A percentile compares a stretch with the other conserved stretches of the same genome.
Conservation (phyloP, 2,113 vertebrate species). For the Entosphenus tridentatus region DNA sequence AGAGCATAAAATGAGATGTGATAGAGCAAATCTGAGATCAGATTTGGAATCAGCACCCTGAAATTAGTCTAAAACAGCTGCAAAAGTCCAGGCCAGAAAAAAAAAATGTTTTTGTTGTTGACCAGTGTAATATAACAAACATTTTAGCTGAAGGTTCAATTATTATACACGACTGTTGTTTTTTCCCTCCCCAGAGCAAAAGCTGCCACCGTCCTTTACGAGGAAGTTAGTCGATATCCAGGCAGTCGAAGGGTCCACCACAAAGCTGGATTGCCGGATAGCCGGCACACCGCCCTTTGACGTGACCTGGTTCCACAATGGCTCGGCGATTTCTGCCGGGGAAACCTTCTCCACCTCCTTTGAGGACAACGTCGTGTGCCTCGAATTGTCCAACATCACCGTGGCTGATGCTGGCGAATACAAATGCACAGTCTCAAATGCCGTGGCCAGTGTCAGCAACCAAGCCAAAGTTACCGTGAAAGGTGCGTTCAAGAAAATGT, state of each 20-base stretch:
- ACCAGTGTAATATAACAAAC: too few relatives aligned
- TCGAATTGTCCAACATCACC: slow-evolving; percentile 43
- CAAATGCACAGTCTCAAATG: slow-evolving; percentile 52
- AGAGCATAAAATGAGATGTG: too few relatives aligned
- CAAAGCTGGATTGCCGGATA: slow-evolving; percentile 64
- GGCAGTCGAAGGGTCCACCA: slow-evolving; percentile 30
- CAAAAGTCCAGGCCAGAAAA: too few relatives aligned
- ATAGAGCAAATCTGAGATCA: too few relatives aligned
- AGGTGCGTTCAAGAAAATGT: slow-evolving; percentile 39
- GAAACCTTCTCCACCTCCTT: slow-evolving; percentile 55
- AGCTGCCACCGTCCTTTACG: slow-evolving; percentile 40
- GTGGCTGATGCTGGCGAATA: slow-evolving; percentile 51
- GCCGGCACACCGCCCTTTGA: slow-evolving; percentile 66
- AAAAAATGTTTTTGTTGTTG: too few relatives aligned
- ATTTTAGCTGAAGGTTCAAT: too few relatives aligned
- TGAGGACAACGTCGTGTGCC: slow-evolving; percentile 48
- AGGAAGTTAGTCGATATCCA: slow-evolving; percentile 55
- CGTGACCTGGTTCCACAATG: slow-evolving; percentile 63
- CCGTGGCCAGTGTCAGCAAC: slow-evolving; percentile 57
- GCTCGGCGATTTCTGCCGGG: slow-evolving; percentile 46
- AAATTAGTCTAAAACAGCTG: too few relatives aligned
- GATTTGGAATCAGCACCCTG: too few relatives aligned
- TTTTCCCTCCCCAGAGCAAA: background rate
- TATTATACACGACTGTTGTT: too few relatives aligned
- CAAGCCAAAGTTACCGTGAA: slow-evolving; percentile 46